A percentile compares a stretch with the other conserved stretches of the same genome.
Evolutionary conservation across 2,888 invertebrate species (phyloP).

Genomic region (Sminthurinus aureus): DNA sequence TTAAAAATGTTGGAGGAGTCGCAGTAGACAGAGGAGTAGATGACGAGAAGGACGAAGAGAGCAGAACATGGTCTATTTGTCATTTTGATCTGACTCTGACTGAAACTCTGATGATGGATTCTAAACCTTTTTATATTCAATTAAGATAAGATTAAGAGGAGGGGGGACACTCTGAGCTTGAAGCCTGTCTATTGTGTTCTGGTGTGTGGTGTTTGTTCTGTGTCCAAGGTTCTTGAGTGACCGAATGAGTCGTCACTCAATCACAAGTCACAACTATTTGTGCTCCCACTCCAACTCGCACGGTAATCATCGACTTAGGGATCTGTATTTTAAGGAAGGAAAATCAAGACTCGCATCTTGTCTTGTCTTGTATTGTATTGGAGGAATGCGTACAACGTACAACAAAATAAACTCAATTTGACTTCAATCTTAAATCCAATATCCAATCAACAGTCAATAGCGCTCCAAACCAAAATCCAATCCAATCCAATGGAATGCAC

Average conservation of each 20-base stretch:
- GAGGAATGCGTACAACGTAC: neutral
- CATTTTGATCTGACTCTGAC: neutral
- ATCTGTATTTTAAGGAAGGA: no score
- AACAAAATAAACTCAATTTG: neutral
- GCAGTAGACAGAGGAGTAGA: slow-evolving; percentile 29
- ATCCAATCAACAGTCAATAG: neutral
- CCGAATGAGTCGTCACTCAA: no score
- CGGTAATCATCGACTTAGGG: no score
- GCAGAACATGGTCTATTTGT: neutral
- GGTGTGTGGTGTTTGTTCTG: no score
- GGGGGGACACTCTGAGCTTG: neutral
- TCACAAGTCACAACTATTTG: no score
- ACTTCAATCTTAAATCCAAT: no score
- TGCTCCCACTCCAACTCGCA: no score
- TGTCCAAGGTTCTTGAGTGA: no score
- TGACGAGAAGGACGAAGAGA: neutral
- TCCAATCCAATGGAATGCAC: neutral
- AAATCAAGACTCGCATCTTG: no score
- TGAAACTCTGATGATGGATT: neutral
- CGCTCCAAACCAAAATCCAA: neutral
- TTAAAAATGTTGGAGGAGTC: slow-evolving; percentile 32
- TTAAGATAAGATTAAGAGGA: slow-evolving; percentile 10
- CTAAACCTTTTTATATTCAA: slow-evolving; percentile 6
- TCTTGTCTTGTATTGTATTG: no score
- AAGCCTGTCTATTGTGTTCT: no score